Conservation (phyloP, 2,797 vertebrate species). For the Podarcis lilfordi region DNA sequence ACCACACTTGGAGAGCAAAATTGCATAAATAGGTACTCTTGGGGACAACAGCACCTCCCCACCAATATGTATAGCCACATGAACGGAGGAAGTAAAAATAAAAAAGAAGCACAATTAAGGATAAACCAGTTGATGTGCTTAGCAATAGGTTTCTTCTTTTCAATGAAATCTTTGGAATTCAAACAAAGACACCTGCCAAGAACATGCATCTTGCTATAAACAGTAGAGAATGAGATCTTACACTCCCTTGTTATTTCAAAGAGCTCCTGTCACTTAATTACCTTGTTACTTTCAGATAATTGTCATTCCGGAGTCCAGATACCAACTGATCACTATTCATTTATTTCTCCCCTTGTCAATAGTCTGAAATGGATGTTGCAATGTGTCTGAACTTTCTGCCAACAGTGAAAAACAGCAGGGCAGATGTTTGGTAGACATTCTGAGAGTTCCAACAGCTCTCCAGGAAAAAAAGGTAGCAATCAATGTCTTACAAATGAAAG, state of each 20-base stretch:
- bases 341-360: constrained; percentile 31
- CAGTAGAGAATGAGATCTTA: constrained; percentile 27
- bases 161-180: constrained; percentile 32
- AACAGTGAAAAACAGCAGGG: constrained; percentile 11
- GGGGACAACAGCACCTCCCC: neutral
- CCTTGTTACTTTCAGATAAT: constrained; percentile 27
- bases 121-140: neutral
- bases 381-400: constrained; percentile 42
- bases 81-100: neutral
- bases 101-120: neutral
- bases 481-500: constrained; percentile 16
- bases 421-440: constrained; percentile 36
- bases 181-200: constrained; percentile 26
- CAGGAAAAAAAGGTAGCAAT: neutral
- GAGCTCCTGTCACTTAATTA: constrained; percentile 53
- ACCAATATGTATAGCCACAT: neutral
- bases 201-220: neutral
- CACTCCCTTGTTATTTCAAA: constrained; percentile 24
- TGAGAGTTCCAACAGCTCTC: constrained; percentile 23
- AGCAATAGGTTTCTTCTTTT: constrained; percentile 7
- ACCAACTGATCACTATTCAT: constrained; percentile 27
- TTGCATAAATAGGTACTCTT: accelerated
- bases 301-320: constrained; percentile 40
- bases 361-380: constrained; percentile 38
- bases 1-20: neutral